These are phyloP conservation scores for Tachystola acroxantha DNA, from an alignment of 2,888 invertebrate species.

Conservation along the genomic window DNA sequence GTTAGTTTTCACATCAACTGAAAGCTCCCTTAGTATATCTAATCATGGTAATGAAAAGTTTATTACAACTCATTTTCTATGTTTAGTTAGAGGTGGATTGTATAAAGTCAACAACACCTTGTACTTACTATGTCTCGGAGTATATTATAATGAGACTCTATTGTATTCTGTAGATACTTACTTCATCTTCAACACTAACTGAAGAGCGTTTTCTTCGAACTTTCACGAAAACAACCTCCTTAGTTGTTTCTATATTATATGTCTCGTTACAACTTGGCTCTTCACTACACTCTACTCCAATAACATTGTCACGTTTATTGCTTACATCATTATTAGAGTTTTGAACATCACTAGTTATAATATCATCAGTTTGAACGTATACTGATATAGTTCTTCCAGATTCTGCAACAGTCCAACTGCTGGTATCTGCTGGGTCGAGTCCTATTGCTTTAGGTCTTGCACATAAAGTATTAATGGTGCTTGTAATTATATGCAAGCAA, in stretches of 20 bases:
- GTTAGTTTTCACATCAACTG: too few species aligned
- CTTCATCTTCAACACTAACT: conserved; percentile 1
- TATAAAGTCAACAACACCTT: too few species aligned
- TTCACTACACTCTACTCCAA: neutral
- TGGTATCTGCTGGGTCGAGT: too few species aligned
- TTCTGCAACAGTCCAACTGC: neutral
- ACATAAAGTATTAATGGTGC: neutral
- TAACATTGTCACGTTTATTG: neutral
- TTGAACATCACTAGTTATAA: too few species aligned
- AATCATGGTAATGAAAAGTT: too few species aligned
- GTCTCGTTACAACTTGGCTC: neutral
- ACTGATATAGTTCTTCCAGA: conserved; percentile 16
- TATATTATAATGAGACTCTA: too few species aligned
- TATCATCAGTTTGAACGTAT: conserved; percentile 8
- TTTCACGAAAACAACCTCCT: neutral
- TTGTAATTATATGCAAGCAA: neutral
- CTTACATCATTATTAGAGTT: neutral
- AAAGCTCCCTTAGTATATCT: too few species aligned
- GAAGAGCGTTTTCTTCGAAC: conserved; percentile 4
- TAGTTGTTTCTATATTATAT: neutral
- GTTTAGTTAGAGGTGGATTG: too few species aligned
- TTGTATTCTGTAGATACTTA: too few species aligned
- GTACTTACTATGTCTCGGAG: too few species aligned
- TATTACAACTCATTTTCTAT: too few species aligned
- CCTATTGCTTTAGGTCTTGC: neutral